Evolutionary conservation across 53 echinoderm and acorn worm genomes (phyloP).

Genomic region (Holothuria scabra): DNA sequence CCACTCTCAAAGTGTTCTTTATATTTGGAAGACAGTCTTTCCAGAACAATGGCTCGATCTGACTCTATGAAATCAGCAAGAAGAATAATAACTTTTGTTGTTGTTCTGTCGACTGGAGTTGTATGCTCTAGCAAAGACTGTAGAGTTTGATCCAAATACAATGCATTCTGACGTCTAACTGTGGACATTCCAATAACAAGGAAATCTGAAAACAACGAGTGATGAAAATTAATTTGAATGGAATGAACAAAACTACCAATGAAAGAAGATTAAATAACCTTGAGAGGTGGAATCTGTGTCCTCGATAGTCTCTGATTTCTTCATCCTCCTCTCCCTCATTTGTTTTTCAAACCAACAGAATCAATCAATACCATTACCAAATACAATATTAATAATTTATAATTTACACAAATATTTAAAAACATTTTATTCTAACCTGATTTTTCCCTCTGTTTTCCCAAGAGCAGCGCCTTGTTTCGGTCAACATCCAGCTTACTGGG

Average conservation of each 20-base stretch:
- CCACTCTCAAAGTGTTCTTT: slow-evolving; percentile 68
- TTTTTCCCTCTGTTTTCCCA: neutral
- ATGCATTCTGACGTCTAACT: slow-evolving; percentile 68
- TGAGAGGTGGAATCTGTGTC: no score
- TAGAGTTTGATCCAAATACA: slow-evolving; percentile 72
- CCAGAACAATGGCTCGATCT: slow-evolving; percentile 56
- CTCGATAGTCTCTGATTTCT: no score
- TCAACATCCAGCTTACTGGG: slow-evolving; percentile 29
- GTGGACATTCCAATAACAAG: slow-evolving; percentile 92
- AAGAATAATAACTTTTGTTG: slow-evolving; percentile 70
- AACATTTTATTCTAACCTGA: no score
- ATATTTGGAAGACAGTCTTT: slow-evolving; percentile 58
- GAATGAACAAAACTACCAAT: no score
- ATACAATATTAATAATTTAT: no score
- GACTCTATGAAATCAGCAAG: slow-evolving; percentile 74
- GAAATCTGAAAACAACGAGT: slow-evolving; percentile 58
- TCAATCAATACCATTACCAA: no score
- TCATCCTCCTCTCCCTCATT: no score
- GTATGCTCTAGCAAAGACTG: slow-evolving; percentile 76
- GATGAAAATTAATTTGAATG: no score
- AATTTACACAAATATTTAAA: no score
- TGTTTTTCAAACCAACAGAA: no score
- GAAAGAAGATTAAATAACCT: no score
- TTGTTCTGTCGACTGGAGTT: slow-evolving; percentile 53
- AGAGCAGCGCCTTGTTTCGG: slow-evolving; percentile 15